Evolutionary conservation across 1,140 invertebrate genomes (phyloP).

Genomic region (Orussus abietinus): DNA sequence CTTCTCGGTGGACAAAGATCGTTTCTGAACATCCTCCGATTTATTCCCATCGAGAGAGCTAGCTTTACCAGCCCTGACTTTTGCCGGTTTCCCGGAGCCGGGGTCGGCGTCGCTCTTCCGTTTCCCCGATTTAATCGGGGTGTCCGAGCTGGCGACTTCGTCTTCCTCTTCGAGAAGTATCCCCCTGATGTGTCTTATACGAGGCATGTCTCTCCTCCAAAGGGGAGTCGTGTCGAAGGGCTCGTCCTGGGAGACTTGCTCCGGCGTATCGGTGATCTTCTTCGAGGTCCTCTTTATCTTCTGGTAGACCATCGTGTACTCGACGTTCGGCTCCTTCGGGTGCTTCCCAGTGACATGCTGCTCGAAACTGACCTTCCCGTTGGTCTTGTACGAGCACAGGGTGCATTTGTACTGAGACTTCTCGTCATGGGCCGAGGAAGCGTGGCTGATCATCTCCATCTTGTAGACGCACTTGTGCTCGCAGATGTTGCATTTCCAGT

Average conservation of each 20-base stretch:
- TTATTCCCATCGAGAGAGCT: slow-evolving; percentile 23
- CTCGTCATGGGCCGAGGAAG: slow-evolving; percentile 56
- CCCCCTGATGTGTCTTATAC: slow-evolving; percentile 60
- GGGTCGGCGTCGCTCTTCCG: slow-evolving; percentile 32
- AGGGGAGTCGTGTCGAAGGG: slow-evolving; percentile 59
- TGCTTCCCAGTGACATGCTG: slow-evolving; percentile 58
- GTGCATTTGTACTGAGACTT: slow-evolving; percentile 66
- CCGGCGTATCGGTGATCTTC: slow-evolving; percentile 18
- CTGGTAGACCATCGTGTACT: slow-evolving; percentile 35
- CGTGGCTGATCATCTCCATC: slow-evolving; percentile 59
- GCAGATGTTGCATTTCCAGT: slow-evolving; percentile 70
- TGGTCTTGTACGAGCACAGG: slow-evolving; percentile 59
- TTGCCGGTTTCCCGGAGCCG: slow-evolving; percentile 21
- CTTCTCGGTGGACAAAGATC: slow-evolving; percentile 22
- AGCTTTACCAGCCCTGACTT: slow-evolving; percentile 27
- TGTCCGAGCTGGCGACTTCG: slow-evolving; percentile 20
- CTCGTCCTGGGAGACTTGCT: slow-evolving; percentile 31
- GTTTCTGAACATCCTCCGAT: slow-evolving; percentile 26
- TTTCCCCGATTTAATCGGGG: slow-evolving; percentile 26
- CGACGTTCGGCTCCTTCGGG: slow-evolving; percentile 35
- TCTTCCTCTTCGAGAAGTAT: slow-evolving; percentile 55
- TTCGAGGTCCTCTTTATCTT: slow-evolving; percentile 36
- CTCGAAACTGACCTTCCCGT: slow-evolving; percentile 55
- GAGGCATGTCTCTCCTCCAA: slow-evolving; percentile 56
- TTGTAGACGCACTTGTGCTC: slow-evolving; percentile 60